These are phyloP conservation scores for Pogoniulus pusillus DNA, from an alignment of 2,797 vertebrate genomes.

Conservation along the genomic window DNA sequence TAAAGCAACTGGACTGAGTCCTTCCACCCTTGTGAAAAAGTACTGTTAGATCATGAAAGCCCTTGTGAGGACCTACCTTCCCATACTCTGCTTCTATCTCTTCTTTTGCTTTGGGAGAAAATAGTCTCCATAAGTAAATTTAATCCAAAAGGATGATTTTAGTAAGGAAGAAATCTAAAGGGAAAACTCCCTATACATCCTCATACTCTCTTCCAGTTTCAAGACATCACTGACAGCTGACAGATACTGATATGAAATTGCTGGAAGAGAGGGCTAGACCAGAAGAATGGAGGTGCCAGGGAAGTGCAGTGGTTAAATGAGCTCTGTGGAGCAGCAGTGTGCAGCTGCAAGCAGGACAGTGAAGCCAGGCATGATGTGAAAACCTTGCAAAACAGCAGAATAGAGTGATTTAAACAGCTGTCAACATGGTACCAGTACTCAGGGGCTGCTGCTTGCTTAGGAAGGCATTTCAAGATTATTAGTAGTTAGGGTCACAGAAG, in stretches of 20 bases:
- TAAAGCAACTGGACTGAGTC: not conserved
- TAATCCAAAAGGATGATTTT: not conserved
- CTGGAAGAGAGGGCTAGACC: not conserved
- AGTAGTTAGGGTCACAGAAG: not conserved
- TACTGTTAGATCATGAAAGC: not conserved
- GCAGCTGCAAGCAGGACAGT: fast-evolving
- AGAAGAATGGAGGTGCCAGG: not conserved
- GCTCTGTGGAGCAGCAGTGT: fast-evolving
- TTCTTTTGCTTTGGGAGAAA: not conserved
- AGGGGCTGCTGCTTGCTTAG: not conserved
- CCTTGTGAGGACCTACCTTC: not conserved
- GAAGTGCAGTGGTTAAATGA: not conserved
- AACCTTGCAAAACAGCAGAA: not conserved
- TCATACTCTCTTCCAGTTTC: not conserved
- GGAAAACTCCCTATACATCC: not conserved
- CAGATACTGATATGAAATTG: not conserved
- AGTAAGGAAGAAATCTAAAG: not conserved
- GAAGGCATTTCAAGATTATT: not conserved
- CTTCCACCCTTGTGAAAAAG: not conserved
- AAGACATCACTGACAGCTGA: not conserved
- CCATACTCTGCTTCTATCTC: not conserved
- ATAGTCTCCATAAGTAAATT: not conserved
- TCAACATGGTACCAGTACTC: not conserved
- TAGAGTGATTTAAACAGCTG: not conserved
- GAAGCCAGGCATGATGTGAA: not conserved